These are phyloP conservation scores for Linepithema humile DNA, from an alignment of 1,140 invertebrate species.

Conservation along the genomic window DNA sequence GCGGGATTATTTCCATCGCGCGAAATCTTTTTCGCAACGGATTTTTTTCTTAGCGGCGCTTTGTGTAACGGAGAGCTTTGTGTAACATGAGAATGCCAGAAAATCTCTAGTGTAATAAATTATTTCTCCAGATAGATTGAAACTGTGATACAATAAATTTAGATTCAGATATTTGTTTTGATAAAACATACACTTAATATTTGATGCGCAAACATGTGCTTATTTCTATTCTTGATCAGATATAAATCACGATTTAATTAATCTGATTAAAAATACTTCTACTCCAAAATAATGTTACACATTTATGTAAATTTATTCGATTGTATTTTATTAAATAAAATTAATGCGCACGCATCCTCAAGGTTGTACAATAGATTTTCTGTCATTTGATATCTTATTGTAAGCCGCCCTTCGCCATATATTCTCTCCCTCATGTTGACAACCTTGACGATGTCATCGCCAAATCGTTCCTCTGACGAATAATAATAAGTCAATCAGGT, in stretches of 20 bases:
- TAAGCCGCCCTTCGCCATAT: neutral
- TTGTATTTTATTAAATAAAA: neutral
- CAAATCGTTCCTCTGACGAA: conserved; percentile 19
- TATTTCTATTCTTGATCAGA: neutral
- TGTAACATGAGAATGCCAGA: neutral
- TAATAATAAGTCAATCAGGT: conserved; percentile 69
- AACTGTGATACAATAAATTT: neutral
- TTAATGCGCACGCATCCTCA: neutral
- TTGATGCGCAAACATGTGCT: too few species aligned
- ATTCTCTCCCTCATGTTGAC: conserved; percentile 18
- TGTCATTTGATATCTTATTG: neutral
- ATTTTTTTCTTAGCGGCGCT: neutral
- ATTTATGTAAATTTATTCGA: neutral
- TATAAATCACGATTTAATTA: neutral
- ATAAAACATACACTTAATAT: neutral
- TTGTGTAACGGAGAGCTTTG: neutral
- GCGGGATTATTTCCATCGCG: conserved; percentile 18
- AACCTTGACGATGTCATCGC: conserved; percentile 37
- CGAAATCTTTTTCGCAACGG: conserved; percentile 3
- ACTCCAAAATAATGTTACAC: neutral
- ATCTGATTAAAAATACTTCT: neutral
- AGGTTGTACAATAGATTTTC: neutral
- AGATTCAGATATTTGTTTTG: neutral
- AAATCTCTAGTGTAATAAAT: neutral
- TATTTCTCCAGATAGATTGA: neutral